Percentiles rank a stretch among this genome's conserved stretches.
These are phyloP conservation scores for Marronus borbonicus DNA, from an alignment of 2,888 invertebrate species.

Conservation along the genomic window DNA sequence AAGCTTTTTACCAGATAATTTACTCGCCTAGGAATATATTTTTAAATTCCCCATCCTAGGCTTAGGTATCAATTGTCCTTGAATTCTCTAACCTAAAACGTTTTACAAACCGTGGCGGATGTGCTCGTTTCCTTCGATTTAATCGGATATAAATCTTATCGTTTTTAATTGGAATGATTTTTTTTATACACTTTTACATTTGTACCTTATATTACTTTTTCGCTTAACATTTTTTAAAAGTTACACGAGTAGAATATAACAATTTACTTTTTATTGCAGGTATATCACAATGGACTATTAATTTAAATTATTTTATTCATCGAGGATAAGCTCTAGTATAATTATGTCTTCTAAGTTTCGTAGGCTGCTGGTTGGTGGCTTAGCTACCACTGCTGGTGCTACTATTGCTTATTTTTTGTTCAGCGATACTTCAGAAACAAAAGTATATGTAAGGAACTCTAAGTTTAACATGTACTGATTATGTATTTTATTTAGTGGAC, in stretches of 20 bases:
- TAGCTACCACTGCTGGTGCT: slow-evolving; percentile 76
- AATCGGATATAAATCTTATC: neutral
- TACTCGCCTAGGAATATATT: neutral
- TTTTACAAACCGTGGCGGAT: neutral
- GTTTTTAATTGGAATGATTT: too few species aligned
- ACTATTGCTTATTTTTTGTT: slow-evolving; percentile 76
- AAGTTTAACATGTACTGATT: slow-evolving; percentile 16
- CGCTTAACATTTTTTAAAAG: too few species aligned
- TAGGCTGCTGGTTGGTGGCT: slow-evolving; percentile 75
- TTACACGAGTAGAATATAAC: neutral
- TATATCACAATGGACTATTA: too few species aligned
- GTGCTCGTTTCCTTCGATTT: neutral
- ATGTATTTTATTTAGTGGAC: slow-evolving; percentile 61
- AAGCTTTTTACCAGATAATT: slow-evolving; percentile 6
- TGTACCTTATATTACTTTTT: too few species aligned
- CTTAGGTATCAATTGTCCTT: neutral
- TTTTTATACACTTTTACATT: too few species aligned
- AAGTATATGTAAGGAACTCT: slow-evolving; percentile 60
- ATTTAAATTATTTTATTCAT: too few species aligned
- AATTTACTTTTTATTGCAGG: neutral
- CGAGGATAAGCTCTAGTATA: neutral
- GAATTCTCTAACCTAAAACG: slow-evolving; percentile 21
- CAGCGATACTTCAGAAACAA: slow-evolving; percentile 72
- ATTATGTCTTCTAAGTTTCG: slow-evolving; percentile 73
- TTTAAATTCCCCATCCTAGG: neutral